Conservation (phyloP, 2,888 invertebrate genomes). For the Leptodirus hochenwartii region DNA sequence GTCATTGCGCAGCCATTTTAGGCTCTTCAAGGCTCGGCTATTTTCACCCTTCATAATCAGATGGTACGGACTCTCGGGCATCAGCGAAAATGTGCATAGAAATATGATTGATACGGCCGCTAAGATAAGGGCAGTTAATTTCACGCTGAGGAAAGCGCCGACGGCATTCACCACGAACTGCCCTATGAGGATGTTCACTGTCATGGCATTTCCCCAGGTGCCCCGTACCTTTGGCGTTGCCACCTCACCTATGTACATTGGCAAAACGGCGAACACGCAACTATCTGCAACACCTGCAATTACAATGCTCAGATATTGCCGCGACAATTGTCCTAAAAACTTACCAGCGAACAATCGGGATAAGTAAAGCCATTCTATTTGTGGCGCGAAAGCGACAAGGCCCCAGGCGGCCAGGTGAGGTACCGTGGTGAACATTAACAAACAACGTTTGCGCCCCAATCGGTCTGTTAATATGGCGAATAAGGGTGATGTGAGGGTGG, state of each 20-base stretch:
- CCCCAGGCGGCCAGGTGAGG: conserved; percentile 9
- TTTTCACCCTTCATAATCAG: conserved; percentile 19
- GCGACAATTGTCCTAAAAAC: too few species aligned
- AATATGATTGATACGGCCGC: conserved; percentile 36
- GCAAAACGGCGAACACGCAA: conserved; percentile 14
- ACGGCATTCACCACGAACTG: conserved; percentile 27
- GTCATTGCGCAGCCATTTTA: conserved; percentile 16
- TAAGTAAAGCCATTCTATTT: conserved; percentile 9
- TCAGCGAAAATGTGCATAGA: conserved; percentile 33
- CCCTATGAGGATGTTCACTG: conserved; percentile 16
- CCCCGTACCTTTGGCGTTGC: conserved; percentile 17
- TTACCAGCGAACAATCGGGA: conserved; percentile 9
- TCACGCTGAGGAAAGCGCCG: conserved; percentile 36
- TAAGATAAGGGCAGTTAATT: conserved; percentile 33
- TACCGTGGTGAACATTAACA: conserved; percentile 8
- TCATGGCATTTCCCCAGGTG: conserved; percentile 17
- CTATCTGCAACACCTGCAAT: conserved; percentile 17
- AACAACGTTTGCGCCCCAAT: conserved; percentile 10
- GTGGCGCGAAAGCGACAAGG: conserved; percentile 7
- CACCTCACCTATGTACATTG: conserved; percentile 17
- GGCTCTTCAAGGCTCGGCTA: conserved; percentile 14
- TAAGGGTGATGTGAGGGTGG: conserved; percentile 8
- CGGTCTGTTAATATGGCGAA: conserved; percentile 9
- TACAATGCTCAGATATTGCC: too few species aligned
- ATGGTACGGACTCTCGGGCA: conserved; percentile 43